Evolutionary conservation across 2,113 vertebrate genomes (phyloP).

Genomic region (Prionailurus viverrinus): DNA sequence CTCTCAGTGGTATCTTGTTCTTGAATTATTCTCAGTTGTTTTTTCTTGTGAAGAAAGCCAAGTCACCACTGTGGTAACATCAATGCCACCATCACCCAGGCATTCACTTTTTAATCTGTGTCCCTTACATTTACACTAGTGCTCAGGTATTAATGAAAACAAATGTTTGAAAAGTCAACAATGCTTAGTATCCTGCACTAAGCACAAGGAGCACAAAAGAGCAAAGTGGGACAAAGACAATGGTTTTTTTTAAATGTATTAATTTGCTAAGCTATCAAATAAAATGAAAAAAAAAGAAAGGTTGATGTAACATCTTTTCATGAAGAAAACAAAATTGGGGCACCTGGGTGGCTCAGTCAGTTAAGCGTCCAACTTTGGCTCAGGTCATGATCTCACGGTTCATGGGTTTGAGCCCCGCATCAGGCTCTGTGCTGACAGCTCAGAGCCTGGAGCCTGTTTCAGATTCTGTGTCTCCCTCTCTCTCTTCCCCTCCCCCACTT

Average conservation of each 20-base stretch:
- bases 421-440: too few species aligned
- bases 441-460: too few species aligned
- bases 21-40: neutral
- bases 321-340: constrained; percentile 6
- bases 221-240: neutral
- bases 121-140: constrained; percentile 68
- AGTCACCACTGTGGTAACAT: neutral
- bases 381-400: too few species aligned
- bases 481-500: too few species aligned
- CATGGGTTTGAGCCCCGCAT: too few species aligned
- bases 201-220: neutral
- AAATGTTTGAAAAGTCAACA: neutral
- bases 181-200: neutral
- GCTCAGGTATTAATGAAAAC: constrained; percentile 5
- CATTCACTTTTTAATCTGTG: constrained; percentile 70
- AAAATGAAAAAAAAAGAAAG: neutral
- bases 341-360: too few species aligned
- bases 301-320: neutral
- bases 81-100: neutral
- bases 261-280: neutral
- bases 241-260: neutral
- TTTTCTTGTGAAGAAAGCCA: neutral
- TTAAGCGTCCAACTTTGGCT: too few species aligned
- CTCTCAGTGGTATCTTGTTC: neutral
- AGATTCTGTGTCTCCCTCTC: too few species aligned